phyloP scores from a whole-genome alignment of 2,797 vertebrate species.

The Acanthurus lineatus region DNA sequence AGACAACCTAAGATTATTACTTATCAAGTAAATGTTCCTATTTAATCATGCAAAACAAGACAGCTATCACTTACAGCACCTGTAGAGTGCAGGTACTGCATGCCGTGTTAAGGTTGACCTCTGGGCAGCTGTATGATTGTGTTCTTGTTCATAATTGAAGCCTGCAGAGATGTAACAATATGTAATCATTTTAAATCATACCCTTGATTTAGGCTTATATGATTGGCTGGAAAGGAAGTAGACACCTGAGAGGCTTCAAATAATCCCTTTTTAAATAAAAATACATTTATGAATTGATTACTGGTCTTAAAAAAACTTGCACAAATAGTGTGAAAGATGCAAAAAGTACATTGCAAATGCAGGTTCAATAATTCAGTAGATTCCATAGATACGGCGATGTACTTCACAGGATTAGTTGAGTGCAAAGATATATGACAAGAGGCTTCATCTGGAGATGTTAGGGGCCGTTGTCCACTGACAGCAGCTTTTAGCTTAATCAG shows the following conservation, averaged over 20 bases:
- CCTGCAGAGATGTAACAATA: not conserved
- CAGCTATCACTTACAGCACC: not conserved
- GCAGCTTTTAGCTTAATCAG: constrained; percentile 86
- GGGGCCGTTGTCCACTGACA: constrained; percentile 68
- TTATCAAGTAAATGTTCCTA: too few species aligned
- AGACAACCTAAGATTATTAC: too few species aligned
- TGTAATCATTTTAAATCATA: not conserved
- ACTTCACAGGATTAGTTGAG: constrained; percentile 1
- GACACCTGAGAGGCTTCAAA: not conserved
- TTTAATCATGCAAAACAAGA: not conserved
- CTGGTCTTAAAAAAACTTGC: not conserved
- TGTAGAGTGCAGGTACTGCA: not conserved
- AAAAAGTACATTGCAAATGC: not conserved
- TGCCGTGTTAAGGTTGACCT: not conserved
- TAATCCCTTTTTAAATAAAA: not conserved
- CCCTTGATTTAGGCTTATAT: not conserved
- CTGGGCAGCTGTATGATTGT: not conserved
- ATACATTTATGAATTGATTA: not conserved
- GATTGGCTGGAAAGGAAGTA: not conserved
- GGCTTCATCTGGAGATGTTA: constrained; percentile 67
- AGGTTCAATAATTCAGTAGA: not conserved
- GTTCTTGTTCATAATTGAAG: not conserved
- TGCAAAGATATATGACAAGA: constrained; percentile 53
- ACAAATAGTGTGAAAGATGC: not conserved
- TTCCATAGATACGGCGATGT: not conserved